phyloP scores from a whole-genome alignment of 2,888 invertebrate species.

The Mimachlamys varia region DNA sequence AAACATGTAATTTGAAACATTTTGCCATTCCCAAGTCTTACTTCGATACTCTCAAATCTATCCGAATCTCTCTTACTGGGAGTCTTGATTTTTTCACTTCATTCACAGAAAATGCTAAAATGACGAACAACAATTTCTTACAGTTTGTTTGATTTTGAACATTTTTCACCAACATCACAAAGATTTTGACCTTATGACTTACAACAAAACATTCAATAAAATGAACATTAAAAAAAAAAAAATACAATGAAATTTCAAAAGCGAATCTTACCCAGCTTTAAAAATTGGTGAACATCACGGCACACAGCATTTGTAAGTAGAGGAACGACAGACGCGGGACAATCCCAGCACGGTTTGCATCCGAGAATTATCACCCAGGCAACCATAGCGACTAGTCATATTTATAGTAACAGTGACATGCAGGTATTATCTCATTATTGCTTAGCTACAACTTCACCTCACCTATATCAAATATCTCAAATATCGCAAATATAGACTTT shows the following conservation, averaged over 20 bases:
- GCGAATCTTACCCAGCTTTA: background rate
- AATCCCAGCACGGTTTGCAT: constrained; percentile 22
- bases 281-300: constrained; percentile 8
- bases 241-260: background rate
- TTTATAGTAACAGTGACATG: background rate
- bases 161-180: background rate
- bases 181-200: background rate
- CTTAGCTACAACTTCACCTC: background rate
- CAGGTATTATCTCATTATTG: constrained; percentile 10
- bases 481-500: background rate
- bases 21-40: background rate
- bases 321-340: background rate
- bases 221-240: background rate
- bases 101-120: background rate
- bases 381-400: constrained; percentile 25
- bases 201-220: background rate
- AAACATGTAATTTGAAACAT: background rate
- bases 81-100: background rate
- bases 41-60: background rate
- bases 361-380: background rate
- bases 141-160: background rate
- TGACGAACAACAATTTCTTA: background rate
- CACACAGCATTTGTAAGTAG: constrained; percentile 32
- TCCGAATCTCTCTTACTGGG: background rate
- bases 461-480: background rate